Percentiles rank a stretch among this genome's conserved stretches.
These are phyloP conservation scores for Clarias macrocephalus DNA, from an alignment of 2,113 vertebrate species.

Conservation along the genomic window DNA sequence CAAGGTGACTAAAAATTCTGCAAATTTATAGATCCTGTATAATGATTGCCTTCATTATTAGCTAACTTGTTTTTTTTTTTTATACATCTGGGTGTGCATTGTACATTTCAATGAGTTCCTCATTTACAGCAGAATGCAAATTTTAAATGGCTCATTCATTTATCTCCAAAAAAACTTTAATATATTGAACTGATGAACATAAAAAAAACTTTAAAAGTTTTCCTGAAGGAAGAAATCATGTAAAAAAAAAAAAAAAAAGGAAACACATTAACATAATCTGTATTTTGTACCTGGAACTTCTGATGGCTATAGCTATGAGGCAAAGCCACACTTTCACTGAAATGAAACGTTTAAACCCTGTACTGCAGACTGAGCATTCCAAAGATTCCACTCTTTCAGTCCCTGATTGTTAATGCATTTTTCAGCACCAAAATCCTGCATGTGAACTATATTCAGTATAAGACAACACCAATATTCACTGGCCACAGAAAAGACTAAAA, in stretches of 20 bases:
- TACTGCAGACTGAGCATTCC: neutral
- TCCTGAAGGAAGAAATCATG: too few relatives aligned
- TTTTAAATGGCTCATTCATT: neutral
- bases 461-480: neutral
- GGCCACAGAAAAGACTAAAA: neutral
- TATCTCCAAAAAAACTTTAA: neutral
- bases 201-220: too few relatives aligned
- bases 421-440: neutral
- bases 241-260: too few relatives aligned
- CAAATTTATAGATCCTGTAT: neutral
- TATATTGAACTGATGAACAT: too few relatives aligned
- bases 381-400: neutral
- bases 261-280: too few relatives aligned
- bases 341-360: neutral
- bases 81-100: neutral
- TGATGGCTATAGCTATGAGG: neutral
- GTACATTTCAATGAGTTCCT: neutral
- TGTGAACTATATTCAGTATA: neutral
- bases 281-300: neutral
- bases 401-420: neutral
- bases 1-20: neutral
- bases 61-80: too few relatives aligned
- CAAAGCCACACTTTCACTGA: neutral
- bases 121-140: too few relatives aligned
- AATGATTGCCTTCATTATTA: neutral